Base-by-base conservation (phyloP, 2,888 invertebrate species). In the Sceliomorpha sp. region DNA sequence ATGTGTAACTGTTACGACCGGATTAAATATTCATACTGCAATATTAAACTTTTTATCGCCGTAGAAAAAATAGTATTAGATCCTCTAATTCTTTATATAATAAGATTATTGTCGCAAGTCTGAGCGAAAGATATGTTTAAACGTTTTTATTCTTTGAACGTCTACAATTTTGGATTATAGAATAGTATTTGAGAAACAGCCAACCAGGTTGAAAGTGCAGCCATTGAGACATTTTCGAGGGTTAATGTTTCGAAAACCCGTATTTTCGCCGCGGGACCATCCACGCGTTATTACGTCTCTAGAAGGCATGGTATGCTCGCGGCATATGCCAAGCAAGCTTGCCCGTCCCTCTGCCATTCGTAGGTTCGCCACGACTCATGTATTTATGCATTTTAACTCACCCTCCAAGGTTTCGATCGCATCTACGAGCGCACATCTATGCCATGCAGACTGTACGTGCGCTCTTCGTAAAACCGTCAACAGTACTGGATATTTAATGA, bases 351-450 rank as follows among this genome's bases (percentile, higher is more conserved):
- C 73, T 71, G 75, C 78, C 69, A 40, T 58, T 75, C 74, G 45
- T 60, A 75, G 77, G 73, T 76, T 74, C 75, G 67, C 72, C 72
- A 63, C 73, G 76, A 77, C 79, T 86, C 85, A 86, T 86, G 85
- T 86, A 86, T 86, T 86, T 86, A 86, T 86, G 83, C 84, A 86
- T 86, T 86, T 83, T 71, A 51, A 53, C 60, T 56, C 67, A 68
- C 51, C 58, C 72, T 58, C 45, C 6, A 45, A 55, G 47, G 56
- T 67, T 63, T 62, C 51, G 55, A 63, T 67, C 66, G 50, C 62
- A 69, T 69, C 50, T 39, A 50, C 40, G 44, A 10, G 10, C 15
- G 15, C 17, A 13, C 39, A 47, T 69, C 69, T 53, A 29, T n/a
- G 26, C 29, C 40, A 14, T 26, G 40, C 37, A 59, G 50, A 58